These are phyloP conservation scores for Erebia palarica DNA, from an alignment of 2,888 invertebrate species.

Conservation along the genomic window DNA sequence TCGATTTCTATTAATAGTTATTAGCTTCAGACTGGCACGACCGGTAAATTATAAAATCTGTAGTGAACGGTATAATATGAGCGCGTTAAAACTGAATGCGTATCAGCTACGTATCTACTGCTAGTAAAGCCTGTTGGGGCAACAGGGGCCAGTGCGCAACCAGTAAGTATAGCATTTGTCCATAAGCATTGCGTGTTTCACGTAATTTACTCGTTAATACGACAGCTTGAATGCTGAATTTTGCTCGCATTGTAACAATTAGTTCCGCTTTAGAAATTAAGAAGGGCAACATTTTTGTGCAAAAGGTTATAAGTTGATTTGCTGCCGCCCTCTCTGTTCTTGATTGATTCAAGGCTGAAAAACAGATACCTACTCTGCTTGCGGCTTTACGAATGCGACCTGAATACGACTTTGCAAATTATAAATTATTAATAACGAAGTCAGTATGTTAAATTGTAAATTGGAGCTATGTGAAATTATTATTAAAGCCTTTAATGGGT, in stretches of 20 bases:
- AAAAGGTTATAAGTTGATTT: constrained; percentile 57
- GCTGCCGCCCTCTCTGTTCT: constrained; percentile 60
- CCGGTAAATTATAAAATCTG: constrained; percentile 52
- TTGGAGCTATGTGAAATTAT: not conserved
- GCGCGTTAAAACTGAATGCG: constrained; percentile 57
- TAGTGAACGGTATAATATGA: constrained; percentile 54
- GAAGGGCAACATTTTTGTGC: constrained; percentile 60
- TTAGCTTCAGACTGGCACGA: constrained; percentile 44
- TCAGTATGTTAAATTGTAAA: not conserved
- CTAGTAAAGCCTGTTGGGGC: constrained; percentile 56
- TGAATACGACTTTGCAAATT: constrained; percentile 44
- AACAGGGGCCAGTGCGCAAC: constrained; percentile 57
- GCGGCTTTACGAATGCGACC: constrained; percentile 57
- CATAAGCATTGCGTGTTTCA: constrained; percentile 61
- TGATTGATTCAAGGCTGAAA: constrained; percentile 71
- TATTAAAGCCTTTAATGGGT: not conserved
- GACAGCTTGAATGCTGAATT: constrained; percentile 61
- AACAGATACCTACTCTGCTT: constrained; percentile 61
- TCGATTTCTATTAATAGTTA: constrained; percentile 41
- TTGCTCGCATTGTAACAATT: constrained; percentile 56
- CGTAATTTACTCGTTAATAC: constrained; percentile 66
- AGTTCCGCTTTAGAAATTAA: constrained; percentile 71
- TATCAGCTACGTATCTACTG: constrained; percentile 52
- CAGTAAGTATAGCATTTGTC: constrained; percentile 52
- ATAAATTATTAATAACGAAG: not conserved